Percentiles rank a stretch among this genome's conserved stretches.
phyloP scores from a whole-genome alignment of 2,797 vertebrate species.

The Pangasius djambal region DNA sequence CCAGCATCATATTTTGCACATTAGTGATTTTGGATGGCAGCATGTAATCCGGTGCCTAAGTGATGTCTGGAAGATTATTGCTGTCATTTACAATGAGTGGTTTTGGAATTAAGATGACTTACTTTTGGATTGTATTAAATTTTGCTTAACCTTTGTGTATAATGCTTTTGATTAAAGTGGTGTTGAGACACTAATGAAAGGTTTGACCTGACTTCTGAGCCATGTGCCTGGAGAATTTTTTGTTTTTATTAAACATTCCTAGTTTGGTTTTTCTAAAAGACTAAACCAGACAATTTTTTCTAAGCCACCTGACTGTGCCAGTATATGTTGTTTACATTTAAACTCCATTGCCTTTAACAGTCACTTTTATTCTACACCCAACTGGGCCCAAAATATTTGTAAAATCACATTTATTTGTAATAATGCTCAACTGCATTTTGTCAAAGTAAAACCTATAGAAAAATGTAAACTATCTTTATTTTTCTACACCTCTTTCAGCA shows the following conservation, averaged over 20 bases:
- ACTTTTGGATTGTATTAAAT: background rate
- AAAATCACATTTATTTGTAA: background rate
- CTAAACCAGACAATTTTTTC: background rate
- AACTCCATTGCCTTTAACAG: background rate
- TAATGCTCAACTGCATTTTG: background rate
- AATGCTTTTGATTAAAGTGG: background rate
- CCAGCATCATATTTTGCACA: background rate
- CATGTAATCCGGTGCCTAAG: background rate
- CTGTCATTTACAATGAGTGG: background rate
- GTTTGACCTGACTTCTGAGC: background rate
- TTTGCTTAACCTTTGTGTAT: background rate
- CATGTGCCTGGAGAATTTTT: background rate
- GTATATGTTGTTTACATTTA: background rate
- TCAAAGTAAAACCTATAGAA: background rate
- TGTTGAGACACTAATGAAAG: background rate
- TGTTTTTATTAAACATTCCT: background rate
- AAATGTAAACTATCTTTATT: background rate
- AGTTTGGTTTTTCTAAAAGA: background rate
- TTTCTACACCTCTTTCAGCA: conserved; percentile 11
- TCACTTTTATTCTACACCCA: background rate
- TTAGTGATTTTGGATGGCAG: background rate
- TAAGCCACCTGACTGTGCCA: background rate
- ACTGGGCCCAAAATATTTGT: background rate
- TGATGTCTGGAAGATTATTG: background rate
- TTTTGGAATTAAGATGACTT: background rate